These are phyloP conservation scores for Strigamia crassipes DNA, from an alignment of 2,888 invertebrate genomes.

Conservation along the genomic window DNA sequence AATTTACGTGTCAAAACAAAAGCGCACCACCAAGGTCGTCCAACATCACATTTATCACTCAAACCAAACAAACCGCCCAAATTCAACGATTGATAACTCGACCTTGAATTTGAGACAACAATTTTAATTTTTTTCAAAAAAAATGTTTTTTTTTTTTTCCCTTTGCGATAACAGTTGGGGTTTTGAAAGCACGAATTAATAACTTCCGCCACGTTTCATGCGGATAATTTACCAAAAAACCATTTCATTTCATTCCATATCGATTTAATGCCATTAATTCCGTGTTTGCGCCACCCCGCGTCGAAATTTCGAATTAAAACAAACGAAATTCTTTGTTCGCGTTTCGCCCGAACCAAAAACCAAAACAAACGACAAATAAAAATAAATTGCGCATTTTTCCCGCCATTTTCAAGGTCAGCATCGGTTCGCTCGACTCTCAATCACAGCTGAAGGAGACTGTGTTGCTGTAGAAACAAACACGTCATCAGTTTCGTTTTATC, in stretches of 20 bases:
- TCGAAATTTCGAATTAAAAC: too few relatives aligned
- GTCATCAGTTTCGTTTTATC: not conserved
- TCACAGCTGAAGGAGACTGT: slow-evolving; percentile 6
- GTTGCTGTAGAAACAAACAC: not conserved
- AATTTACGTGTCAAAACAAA: not conserved
- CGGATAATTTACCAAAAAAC: not conserved
- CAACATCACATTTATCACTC: not conserved
- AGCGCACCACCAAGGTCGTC: not conserved
- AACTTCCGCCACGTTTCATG: not conserved
- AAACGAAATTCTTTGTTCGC: not conserved
- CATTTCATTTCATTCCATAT: not conserved
- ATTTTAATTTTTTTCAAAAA: too few relatives aligned
- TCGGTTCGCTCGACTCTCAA: not conserved
- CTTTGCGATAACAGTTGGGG: not conserved
- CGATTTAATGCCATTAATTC: not conserved
- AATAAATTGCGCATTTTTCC: not conserved
- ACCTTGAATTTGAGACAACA: too few relatives aligned
- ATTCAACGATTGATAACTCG: too few relatives aligned
- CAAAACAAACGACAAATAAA: not conserved
- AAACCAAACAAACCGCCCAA: too few relatives aligned
- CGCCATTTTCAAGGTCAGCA: not conserved
- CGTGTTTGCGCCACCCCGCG: not conserved
- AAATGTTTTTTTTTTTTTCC: not conserved
- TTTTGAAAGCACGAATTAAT: not conserved
- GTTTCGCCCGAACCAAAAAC: not conserved